Percentiles rank a stretch among this genome's conserved stretches.
Evolutionary conservation across 2,888 invertebrate species (phyloP).

Genomic region (Dasysyrphus albostriatus): DNA sequence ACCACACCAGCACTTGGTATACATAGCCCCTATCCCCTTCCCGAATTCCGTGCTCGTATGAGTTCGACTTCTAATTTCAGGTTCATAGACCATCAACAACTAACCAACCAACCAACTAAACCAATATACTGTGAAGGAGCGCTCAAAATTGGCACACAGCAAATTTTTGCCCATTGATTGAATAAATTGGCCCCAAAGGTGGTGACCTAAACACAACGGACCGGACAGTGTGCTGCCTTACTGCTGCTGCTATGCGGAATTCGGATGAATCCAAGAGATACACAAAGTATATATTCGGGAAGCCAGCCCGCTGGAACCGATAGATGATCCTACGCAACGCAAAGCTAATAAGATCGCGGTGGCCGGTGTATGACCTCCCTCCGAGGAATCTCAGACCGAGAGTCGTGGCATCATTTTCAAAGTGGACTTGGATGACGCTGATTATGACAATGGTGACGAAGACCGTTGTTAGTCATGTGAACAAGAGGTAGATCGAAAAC

Average conservation of each 20-base stretch:
- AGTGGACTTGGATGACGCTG: conserved; percentile 61
- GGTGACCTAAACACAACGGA: conserved; percentile 74
- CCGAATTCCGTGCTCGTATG: conserved; percentile 38
- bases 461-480: conserved; percentile 67
- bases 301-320: conserved; percentile 21
- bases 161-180: conserved; percentile 68
- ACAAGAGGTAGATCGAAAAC: conserved; percentile 11
- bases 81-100: conserved; percentile 56
- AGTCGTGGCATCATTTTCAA: conserved; percentile 51
- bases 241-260: conserved; percentile 69
- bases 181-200: conserved; percentile 76
- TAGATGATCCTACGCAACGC: conserved; percentile 35
- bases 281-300: conserved; percentile 30
- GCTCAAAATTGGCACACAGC: conserved; percentile 70
- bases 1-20: not conserved
- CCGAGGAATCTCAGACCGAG: conserved; percentile 49
- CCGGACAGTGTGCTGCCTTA: conserved; percentile 32
- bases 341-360: conserved; percentile 43
- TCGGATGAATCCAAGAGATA: conserved; percentile 68
- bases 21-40: too few relatives aligned
- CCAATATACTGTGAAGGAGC: conserved; percentile 13
- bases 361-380: conserved; percentile 64
- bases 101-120: not conserved
- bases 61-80: conserved; percentile 71
- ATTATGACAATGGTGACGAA: conserved; percentile 66